A percentile compares a stretch with the other conserved stretches of the same genome.
Conservation (phyloP, 2,113 vertebrate species). For the Martes martes region DNA sequence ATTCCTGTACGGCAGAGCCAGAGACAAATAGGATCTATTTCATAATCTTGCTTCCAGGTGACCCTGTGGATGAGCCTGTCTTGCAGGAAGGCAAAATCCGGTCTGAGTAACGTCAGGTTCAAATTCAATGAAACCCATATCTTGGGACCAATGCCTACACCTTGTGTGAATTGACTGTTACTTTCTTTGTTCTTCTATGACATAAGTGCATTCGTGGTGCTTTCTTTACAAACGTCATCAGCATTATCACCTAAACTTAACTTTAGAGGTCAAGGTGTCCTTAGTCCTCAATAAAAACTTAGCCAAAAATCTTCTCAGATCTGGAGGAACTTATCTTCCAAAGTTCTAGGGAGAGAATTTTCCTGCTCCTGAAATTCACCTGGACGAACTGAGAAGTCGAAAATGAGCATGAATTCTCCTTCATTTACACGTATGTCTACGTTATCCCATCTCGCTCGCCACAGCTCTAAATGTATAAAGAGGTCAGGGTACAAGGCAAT, state of each 20-base stretch:
- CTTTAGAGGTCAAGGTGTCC: neutral
- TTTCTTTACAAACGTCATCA: neutral
- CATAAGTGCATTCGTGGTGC: neutral
- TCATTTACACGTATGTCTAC: neutral
- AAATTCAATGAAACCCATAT: neutral
- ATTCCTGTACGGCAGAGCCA: neutral
- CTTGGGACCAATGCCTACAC: neutral
- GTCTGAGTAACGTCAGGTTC: neutral
- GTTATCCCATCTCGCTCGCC: neutral
- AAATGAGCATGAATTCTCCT: neutral
- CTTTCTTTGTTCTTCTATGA: neutral
- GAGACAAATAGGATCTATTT: neutral
- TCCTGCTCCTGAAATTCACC: neutral
- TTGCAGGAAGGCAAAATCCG: neutral
- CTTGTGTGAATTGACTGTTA: neutral
- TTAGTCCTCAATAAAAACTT: neutral
- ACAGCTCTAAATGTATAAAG: neutral
- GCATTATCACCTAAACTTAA: neutral
- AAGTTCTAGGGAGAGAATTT: neutral
- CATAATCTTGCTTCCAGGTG: neutral
- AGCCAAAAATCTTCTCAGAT: neutral
- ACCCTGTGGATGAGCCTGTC: neutral
- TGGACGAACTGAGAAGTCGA: neutral
- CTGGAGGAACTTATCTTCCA: neutral
- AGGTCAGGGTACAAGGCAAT: slow-evolving; percentile 23